A percentile compares a stretch with the other conserved stretches of the same genome.
Conservation (phyloP, 2,113 vertebrate species). For the Nycticryphes semicollaris region DNA sequence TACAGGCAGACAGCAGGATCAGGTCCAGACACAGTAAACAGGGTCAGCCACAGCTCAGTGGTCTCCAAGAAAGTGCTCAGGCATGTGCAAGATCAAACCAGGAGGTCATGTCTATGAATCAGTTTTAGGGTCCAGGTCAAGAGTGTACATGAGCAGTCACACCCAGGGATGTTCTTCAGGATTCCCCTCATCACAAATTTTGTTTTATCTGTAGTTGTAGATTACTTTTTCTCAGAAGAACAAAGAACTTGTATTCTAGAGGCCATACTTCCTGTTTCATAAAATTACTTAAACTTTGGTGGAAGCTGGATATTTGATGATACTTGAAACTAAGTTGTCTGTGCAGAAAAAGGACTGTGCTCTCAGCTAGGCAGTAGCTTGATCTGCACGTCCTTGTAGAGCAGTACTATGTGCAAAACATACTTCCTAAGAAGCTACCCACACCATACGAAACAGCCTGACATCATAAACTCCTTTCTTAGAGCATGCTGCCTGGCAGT, state of each 20-base stretch:
- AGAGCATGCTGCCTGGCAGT: neutral
- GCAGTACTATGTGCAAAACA: neutral
- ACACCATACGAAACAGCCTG: neutral
- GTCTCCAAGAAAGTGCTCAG: neutral
- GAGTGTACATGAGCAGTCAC: rapidly evolving
- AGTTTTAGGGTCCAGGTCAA: neutral
- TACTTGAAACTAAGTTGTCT: neutral
- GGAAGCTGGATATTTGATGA: neutral
- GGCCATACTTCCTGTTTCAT: neutral
- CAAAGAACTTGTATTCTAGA: neutral
- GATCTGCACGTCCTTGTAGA: neutral
- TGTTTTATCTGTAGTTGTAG: neutral
- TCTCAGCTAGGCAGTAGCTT: neutral
- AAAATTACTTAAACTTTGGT: neutral
- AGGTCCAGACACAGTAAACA: neutral
- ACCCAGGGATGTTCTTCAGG: neutral
- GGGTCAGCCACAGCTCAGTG: neutral
- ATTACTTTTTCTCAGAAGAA: neutral
- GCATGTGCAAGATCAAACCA: neutral
- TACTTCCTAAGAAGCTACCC: neutral
- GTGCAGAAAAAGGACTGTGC: neutral
- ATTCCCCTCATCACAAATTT: neutral
- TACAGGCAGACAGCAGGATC: too few species aligned
- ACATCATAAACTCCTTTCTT: neutral
- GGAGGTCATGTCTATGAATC: neutral